Evolutionary conservation across 2,113 vertebrate genomes (phyloP).

Genomic region (Mesembrinibis cayennensis): DNA sequence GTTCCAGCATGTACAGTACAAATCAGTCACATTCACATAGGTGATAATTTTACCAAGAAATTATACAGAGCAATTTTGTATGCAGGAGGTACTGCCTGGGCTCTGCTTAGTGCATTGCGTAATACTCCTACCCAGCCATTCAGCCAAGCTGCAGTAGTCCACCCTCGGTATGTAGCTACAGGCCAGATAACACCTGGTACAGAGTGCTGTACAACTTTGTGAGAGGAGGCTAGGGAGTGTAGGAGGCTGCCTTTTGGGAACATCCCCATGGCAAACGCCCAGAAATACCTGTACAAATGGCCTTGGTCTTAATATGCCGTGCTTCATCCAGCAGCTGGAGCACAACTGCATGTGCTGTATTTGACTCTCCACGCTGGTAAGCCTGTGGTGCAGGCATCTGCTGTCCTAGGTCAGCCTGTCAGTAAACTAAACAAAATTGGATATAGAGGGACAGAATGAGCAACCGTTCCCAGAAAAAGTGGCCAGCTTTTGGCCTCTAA

Average conservation of each 20-base stretch:
- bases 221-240: background rate
- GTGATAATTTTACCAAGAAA: background rate
- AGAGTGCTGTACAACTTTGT: background rate
- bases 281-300: background rate
- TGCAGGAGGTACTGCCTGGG: background rate
- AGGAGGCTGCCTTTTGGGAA: background rate
- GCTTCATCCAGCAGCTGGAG: background rate
- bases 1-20: background rate
- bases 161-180: background rate
- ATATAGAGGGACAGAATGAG: background rate
- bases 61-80: background rate
- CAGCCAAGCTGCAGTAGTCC: background rate
- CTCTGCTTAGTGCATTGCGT: background rate
- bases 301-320: accelerated
- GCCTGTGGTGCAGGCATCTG: background rate
- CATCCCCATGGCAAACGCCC: background rate
- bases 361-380: background rate
- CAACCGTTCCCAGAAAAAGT: background rate
- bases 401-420: background rate
- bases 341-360: accelerated
- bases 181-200: background rate
- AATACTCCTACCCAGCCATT: background rate
- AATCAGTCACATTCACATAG: background rate
- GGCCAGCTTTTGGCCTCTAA: background rate
- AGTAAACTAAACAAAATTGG: background rate